Evolutionary conservation across 2,113 vertebrate species (phyloP), one percentile per base, ranked within the genome.

Genomic region (Chinchilla lanigera): DNA sequence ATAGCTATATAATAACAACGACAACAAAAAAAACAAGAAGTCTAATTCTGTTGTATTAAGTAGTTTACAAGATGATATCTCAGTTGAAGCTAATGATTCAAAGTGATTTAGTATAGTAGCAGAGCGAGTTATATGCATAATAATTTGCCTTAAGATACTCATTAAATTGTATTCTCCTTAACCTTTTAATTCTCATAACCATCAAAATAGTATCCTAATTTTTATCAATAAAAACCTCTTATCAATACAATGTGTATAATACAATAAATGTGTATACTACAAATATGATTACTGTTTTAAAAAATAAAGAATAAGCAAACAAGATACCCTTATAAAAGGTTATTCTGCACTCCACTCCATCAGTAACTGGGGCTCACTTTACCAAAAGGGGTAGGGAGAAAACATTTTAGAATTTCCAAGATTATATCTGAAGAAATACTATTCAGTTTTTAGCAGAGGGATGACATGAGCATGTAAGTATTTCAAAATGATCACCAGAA

Each of bases 41-140:
- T 14, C 28, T 6, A 71, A 65, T 58, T 67, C 22, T 60, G 58
- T 28, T 50, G 12, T 65, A 60, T 77, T 93, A 95, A 96, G 44
- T 44, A 92, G 78, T 85, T 95, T 93, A 96, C 54, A 93, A 86
- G 73, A 56, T 93, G 84, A 9, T 71, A 90, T 77, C 65, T 91
- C 56, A 96, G 44, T 93, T 41, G 41, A 95, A 38, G 12, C 41
- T 89, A 85, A 41, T 30, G 38, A 88, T 1, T 87, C 71, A 92
- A 9, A 60, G 35, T 58, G 54, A 84, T 22, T 84, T 93, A 30
- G 60, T 73, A 84, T 88, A 85, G 71, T 14, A 89, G 35, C 50
- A 84, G 30, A 41, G 10, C 75, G 54, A 44, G 71, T 20, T 80
- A 20, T 35, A 80, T 52, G 17, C 30, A 65, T 94, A 81, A 73